phyloP scores from a whole-genome alignment of 2,888 invertebrate species.

The Noctua fimbriata region DNA sequence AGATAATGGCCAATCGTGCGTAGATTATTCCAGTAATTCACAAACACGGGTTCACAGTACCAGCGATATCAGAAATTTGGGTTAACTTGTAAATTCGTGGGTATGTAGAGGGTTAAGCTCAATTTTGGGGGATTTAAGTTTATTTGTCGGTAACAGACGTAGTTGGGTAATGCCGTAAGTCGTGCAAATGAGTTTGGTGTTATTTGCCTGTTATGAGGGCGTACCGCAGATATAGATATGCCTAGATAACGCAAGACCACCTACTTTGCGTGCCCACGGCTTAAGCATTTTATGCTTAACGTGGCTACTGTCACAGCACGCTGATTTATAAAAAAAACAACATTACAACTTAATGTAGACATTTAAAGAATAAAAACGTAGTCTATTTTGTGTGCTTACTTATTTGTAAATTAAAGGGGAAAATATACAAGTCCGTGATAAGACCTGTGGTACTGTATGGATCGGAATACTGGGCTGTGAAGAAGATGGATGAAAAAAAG shows the following conservation, averaged over 20 bases:
- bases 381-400: too few species aligned
- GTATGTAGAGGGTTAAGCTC: conserved; percentile 64
- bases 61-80: conserved; percentile 65
- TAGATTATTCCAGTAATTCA: conserved; percentile 68
- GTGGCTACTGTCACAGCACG: too few species aligned
- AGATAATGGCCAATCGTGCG: conserved; percentile 65
- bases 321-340: too few species aligned
- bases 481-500: too few species aligned
- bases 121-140: conserved; percentile 62
- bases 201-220: conserved; percentile 30
- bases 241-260: conserved; percentile 13
- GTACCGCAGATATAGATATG: background rate
- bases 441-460: too few species aligned
- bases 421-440: too few species aligned
- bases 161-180: conserved; percentile 57
- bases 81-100: conserved; percentile 68
- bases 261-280: too few species aligned
- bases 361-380: too few species aligned
- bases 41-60: conserved; percentile 54
- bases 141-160: conserved; percentile 62
- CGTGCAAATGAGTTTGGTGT: conserved; percentile 60
- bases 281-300: too few species aligned
- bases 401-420: too few species aligned
- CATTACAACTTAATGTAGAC: too few species aligned
- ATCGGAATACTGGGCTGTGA: too few species aligned